Percentiles rank a stretch among this genome's conserved stretches.
Conservation (phyloP, 1,140 invertebrate genomes). For the Maconellicoccus hirsutus region DNA sequence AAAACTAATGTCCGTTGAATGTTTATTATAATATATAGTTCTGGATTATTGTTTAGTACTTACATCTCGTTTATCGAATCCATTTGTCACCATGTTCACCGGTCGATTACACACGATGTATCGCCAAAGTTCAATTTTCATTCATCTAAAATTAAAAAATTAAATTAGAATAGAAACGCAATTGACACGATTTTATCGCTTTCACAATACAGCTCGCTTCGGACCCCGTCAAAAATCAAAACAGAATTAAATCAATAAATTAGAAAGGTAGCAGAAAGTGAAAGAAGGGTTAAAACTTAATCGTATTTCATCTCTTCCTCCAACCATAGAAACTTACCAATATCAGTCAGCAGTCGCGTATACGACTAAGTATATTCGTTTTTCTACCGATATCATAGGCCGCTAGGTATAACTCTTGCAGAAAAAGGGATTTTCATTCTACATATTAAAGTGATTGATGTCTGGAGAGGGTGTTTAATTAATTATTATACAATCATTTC, state of each 20-base stretch:
- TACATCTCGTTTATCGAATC: neutral
- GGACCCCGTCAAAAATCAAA: neutral
- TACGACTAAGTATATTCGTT: neutral
- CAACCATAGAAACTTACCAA: neutral
- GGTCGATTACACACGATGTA: no score
- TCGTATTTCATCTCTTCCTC: neutral
- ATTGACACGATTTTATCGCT: no score
- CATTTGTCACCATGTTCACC: constrained; percentile 20
- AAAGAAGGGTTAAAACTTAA: constrained; percentile 9
- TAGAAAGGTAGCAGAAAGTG: neutral
- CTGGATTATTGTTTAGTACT: constrained; percentile 17
- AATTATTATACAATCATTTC: constrained; percentile 5
- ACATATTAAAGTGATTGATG: constrained; percentile 1
- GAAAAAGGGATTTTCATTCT: neutral
- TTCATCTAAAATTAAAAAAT: no score
- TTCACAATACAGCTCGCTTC: no score
- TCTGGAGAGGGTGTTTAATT: constrained; percentile 3
- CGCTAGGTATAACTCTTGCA: neutral
- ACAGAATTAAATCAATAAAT: neutral
- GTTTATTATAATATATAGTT: constrained; percentile 18
- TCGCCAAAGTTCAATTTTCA: no score
- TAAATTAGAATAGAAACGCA: no score
- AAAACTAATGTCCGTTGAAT: constrained; percentile 20
- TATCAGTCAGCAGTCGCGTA: neutral
- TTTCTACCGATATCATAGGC: neutral